A percentile compares a stretch with the other conserved stretches of the same genome.
Evolutionary conservation across 2,888 invertebrate genomes (phyloP).

Genomic region (Drosophila colorata): DNA sequence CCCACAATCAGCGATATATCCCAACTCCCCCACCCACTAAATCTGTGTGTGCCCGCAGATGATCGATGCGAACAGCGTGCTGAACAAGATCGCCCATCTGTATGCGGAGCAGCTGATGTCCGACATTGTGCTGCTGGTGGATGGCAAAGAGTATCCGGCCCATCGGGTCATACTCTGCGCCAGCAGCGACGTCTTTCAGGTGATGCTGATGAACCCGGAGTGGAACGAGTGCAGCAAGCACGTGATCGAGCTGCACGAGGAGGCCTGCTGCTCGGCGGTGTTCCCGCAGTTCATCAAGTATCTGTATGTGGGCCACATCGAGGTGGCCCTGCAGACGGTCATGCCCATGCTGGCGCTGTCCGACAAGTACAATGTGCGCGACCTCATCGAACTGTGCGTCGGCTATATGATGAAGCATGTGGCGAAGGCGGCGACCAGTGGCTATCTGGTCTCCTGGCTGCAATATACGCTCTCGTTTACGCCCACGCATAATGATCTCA

Average conservation of each 20-base stretch:
- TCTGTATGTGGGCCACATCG: conserved; percentile 95
- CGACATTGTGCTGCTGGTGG: conserved; percentile 94
- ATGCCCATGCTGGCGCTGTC: conserved; percentile 95
- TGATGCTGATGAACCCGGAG: conserved; percentile 97
- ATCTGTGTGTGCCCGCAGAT: conserved; percentile 86
- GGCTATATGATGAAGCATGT: conserved; percentile 95
- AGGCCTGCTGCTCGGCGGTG: conserved; percentile 92
- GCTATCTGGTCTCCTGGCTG: conserved; percentile 94
- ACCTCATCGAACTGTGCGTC: conserved; percentile 93
- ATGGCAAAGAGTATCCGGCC: conserved; percentile 92
- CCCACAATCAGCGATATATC: background rate
- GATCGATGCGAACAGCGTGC: conserved; percentile 93
- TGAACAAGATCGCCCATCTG: conserved; percentile 92
- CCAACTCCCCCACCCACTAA: background rate
- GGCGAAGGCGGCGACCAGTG: conserved; percentile 92
- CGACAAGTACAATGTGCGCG: conserved; percentile 97
- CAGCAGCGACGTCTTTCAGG: conserved; percentile 97
- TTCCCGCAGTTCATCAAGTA: conserved; percentile 95
- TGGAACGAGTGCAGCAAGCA: conserved; percentile 96
- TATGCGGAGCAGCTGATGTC: conserved; percentile 95
- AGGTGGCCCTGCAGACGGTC: conserved; percentile 93
- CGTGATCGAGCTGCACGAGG: conserved; percentile 93
- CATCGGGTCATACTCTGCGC: conserved; percentile 96
- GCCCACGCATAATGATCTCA: conserved; percentile 86
- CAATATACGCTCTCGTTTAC: conserved; percentile 95